Conservation (phyloP, 2,888 invertebrate species). For the Cartodere bifasciata region DNA sequence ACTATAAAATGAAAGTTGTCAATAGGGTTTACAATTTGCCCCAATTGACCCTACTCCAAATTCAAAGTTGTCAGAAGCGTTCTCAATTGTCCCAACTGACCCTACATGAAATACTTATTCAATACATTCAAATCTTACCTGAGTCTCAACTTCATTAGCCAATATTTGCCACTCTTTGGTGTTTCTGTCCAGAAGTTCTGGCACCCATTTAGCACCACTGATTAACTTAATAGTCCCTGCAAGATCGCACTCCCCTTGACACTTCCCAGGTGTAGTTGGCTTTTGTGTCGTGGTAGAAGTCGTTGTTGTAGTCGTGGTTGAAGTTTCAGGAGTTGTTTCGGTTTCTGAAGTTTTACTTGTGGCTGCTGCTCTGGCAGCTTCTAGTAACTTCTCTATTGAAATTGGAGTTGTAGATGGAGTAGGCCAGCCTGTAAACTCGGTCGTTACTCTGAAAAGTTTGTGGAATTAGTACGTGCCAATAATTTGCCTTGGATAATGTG, state of each 20-base stretch:
- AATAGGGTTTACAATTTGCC: too few relatives aligned
- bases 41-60: too few relatives aligned
- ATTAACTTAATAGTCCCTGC: conserved; percentile 77
- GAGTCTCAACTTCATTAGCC: conserved; percentile 66
- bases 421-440: conserved; percentile 86
- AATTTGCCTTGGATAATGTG: too few relatives aligned
- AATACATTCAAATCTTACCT: conserved; percentile 44
- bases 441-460: conserved; percentile 53
- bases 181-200: conserved; percentile 74
- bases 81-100: too few relatives aligned
- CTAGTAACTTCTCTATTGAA: conserved; percentile 68
- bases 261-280: conserved; percentile 68
- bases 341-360: conserved; percentile 37
- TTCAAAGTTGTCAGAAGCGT: too few relatives aligned
- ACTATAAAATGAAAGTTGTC: too few relatives aligned
- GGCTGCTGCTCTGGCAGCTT: conserved; percentile 50
- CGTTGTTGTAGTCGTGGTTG: conserved; percentile 57
- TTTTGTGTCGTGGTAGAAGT: conserved; percentile 55
- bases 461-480: conserved; percentile 3
- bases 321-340: conserved; percentile 43
- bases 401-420: conserved; percentile 78
- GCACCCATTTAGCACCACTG: conserved; percentile 71
- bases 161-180: conserved; percentile 77
- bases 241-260: conserved; percentile 66
- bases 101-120: too few relatives aligned